Base-by-base conservation (phyloP, 2,113 vertebrate genomes). In the Phrynocephalus versicolor region DNA sequence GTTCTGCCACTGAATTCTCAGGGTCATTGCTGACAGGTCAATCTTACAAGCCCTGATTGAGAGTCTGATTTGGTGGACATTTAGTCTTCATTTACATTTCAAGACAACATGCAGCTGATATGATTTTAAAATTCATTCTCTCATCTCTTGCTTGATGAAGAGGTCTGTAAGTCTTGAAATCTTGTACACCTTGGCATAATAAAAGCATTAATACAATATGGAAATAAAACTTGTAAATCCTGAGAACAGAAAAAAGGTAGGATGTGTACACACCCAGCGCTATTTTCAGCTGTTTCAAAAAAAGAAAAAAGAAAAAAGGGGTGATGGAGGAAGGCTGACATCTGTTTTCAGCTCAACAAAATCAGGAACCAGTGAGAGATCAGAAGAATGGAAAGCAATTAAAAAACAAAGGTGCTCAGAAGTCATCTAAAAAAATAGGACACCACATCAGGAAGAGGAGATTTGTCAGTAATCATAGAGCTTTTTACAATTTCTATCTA, bases 201-300 rank as follows among this genome's bases (percentile, higher is more conserved):
- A 51, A 51, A 51, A 51, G 45, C 10, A 51, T 51, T 5, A 10
- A 5, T 51, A 51, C 45, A 51, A 51, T 51, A 51, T 51, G 45
- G 5, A 51, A 6, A 51, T n/a, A 51, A 51, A 51, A 6, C 10
- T 51, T 51, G 5, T 51, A 58, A 77, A 57, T 30, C n/a, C n/a
- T 33, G n/a, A 57, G 16, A 57, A 77, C 51, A 21, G 75, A 76
- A 27, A 19, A 3, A 58, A 14, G 58, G 51, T 58, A 18, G 75
- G 16, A 51, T 58, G 55, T 57, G 88, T 87, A 65, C 35, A 82
- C 39, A n/a, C 25, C 27, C 16, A n/a, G 27, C 45, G 7, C 25
- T 27, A 65, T 30, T 12, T 65, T 65, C 21, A 83, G 87, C 8
- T 33, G 45, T 60, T 74, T 27, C 79, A 79, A 81, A 84, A 77